Evolutionary conservation across 1,140 invertebrate genomes (phyloP).

Genomic region (Rhopalosiphum maidis): DNA sequence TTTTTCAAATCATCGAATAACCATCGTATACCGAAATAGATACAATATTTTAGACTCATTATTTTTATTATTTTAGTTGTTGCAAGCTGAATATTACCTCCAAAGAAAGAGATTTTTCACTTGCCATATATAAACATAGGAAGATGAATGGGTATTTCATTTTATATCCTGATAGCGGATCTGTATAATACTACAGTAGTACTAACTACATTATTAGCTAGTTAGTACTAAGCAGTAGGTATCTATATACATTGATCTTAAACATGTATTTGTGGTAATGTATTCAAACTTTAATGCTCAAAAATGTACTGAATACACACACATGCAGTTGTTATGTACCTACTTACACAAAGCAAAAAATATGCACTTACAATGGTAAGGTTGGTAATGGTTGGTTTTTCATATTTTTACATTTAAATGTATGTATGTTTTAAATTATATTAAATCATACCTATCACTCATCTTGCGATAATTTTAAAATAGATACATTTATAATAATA

Average conservation of each 20-base stretch:
- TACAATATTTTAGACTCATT: not conserved
- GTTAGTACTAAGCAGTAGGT: too few species aligned
- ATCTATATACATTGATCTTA: too few species aligned
- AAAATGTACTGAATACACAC: not conserved
- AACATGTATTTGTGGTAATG: not conserved
- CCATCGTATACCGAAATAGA: not conserved
- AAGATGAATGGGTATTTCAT: not conserved
- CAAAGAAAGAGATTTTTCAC: not conserved
- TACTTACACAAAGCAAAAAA: not conserved
- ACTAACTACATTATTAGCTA: too few species aligned
- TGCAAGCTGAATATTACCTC: not conserved
- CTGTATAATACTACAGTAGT: too few species aligned
- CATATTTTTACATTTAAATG: not conserved
- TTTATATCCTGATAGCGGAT: too few species aligned
- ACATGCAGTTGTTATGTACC: not conserved
- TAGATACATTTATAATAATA: not conserved
- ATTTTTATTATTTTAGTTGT: not conserved
- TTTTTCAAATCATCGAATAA: slow-evolving; percentile 24
- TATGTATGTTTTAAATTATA: not conserved
- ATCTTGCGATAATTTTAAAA: not conserved
- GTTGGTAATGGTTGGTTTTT: not conserved
- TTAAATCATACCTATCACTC: not conserved
- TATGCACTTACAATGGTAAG: too few species aligned
- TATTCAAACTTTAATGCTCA: not conserved
- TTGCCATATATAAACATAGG: not conserved